Evolutionary conservation across 2,888 invertebrate species (phyloP).

Genomic region (Acanthosepion pharaonis): DNA sequence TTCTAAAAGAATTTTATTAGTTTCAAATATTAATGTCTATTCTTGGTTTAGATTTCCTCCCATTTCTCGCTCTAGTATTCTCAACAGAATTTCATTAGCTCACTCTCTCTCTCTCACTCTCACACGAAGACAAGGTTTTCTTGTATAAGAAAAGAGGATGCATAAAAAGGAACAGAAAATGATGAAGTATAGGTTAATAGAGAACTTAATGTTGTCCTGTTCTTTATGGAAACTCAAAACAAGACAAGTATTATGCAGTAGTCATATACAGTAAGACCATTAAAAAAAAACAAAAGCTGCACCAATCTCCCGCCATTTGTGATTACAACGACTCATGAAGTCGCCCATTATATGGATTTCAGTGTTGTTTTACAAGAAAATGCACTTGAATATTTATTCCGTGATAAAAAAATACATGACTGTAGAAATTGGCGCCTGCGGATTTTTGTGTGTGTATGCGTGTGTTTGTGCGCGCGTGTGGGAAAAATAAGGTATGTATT

Average conservation of each 20-base stretch:
- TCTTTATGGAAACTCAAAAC: background rate
- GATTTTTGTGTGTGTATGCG: background rate
- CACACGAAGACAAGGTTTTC: background rate
- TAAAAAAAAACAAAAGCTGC: background rate
- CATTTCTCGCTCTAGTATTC: too few species aligned
- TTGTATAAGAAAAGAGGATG: background rate
- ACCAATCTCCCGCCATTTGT: background rate
- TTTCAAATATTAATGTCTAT: too few species aligned
- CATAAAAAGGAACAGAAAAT: background rate
- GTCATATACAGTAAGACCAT: background rate
- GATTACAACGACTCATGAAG: background rate
- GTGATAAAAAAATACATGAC: too few species aligned
- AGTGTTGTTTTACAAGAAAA: background rate
- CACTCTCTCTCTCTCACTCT: too few species aligned
- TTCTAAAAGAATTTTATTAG: too few species aligned
- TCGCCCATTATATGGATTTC: background rate
- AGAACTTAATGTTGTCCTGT: background rate
- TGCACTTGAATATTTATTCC: background rate
- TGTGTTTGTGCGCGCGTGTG: background rate
- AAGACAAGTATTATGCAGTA: background rate
- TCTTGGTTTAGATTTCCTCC: too few species aligned
- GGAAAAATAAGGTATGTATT: background rate
- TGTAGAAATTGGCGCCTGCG: background rate
- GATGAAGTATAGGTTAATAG: background rate
- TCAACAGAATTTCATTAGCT: too few species aligned